Evolutionary conservation across 1,140 invertebrate genomes (phyloP), one percentile per base, ranked within the genome.

Genomic region (Drosophila simulans): DNA sequence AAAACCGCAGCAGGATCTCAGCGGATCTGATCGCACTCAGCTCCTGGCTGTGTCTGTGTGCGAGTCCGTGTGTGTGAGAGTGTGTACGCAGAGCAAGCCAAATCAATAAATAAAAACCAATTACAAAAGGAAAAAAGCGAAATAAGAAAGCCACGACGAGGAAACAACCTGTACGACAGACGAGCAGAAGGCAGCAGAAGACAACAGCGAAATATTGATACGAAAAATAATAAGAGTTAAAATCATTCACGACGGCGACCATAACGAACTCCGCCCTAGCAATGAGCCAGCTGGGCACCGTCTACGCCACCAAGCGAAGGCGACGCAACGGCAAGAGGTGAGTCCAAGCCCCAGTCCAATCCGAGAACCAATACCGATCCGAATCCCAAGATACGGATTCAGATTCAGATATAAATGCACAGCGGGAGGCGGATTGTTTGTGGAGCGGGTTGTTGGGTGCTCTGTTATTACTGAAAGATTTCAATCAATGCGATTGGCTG

Each of bases 281-380:
- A 77, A 96, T 97, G 94, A 97, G 96, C 93, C 97, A 98, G 90
- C 95, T 98, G 77, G 97, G 97, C 68, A 98, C 98, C 79, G 98
- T 98, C 86, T 98, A 98, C 92, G 97, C 97, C 62, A 98, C 98
- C 59, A 99, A 98, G 92, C 93, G 98, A 83, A 94, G 98, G 91
- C 94, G 98, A 88, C 94, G 97, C 82, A 98, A 98, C 93, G 97
- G 97, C 76, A 98, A 98, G 94, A 98, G 97, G 98, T 98, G 93
- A 93, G 82, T 86, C 27, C 45, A 10, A 43, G 94, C 80, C 31
- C n/a, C 55, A 15, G 15, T 25, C 55, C 27, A 39, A 13, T 39
- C 13, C 42, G 3, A 43, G 15, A 8, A 13, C n/a, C 42, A 51
- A 13, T 31, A 25, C n/a, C 43, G 48, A 12, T 48, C 15, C 15